These are phyloP conservation scores for Lasioglossum lativentre DNA, from an alignment of 2,888 invertebrate species.

Conservation along the genomic window DNA sequence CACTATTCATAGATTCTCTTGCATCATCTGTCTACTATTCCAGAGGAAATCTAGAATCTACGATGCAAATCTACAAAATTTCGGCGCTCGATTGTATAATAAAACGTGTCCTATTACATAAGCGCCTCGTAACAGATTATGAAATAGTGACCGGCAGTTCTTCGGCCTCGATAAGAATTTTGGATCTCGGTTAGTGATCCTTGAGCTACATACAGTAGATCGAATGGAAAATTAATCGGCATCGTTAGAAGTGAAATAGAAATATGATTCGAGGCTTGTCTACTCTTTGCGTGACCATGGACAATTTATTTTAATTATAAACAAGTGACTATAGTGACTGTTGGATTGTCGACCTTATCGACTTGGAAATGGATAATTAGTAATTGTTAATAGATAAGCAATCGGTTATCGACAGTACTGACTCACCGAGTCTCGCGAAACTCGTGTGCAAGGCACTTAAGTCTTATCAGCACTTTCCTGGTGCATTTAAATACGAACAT, in stretches of 20 bases:
- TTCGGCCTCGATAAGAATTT: not conserved
- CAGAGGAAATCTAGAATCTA: not conserved
- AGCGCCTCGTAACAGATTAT: constrained; percentile 32
- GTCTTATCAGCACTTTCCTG: not conserved
- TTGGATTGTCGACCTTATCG: not conserved
- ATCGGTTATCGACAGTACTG: not conserved
- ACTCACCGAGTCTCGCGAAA: not conserved
- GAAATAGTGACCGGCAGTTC: constrained; percentile 27
- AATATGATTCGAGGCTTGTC: not conserved
- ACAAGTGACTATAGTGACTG: not conserved
- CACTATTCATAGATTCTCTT: not conserved
- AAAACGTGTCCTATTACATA: constrained; percentile 17
- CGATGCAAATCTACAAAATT: constrained; percentile 19
- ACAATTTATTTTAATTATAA: not conserved
- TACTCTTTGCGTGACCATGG: not conserved
- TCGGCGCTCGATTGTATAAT: constrained; percentile 21
- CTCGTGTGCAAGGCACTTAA: not conserved
- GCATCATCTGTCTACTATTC: not conserved
- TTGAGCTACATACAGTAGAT: not conserved
- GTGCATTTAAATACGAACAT: not conserved
- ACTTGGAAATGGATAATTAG: not conserved
- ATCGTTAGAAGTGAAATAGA: not conserved
- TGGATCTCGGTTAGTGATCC: constrained; percentile 9
- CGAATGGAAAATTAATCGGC: not conserved
- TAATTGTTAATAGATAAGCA: not conserved